These are phyloP conservation scores for Apeira syringaria DNA, from an alignment of 2,888 invertebrate species.

Conservation along the genomic window DNA sequence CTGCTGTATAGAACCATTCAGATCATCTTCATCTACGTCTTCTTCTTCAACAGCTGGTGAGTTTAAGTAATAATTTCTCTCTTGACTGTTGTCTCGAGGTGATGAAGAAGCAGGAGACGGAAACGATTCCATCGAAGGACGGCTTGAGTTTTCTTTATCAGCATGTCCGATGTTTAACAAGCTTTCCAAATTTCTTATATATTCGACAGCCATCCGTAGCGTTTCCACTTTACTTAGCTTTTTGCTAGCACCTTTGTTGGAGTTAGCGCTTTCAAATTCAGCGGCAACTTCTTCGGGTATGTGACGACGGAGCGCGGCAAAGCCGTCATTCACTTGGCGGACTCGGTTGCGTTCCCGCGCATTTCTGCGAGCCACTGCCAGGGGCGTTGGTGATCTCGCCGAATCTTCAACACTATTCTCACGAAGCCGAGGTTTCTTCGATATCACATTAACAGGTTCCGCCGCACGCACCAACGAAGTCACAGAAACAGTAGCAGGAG, in stretches of 20 bases:
- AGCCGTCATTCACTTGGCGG: slow-evolving; percentile 96
- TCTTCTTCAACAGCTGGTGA: slow-evolving; percentile 76
- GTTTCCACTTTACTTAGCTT: slow-evolving; percentile 95
- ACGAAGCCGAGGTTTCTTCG: slow-evolving; percentile 61
- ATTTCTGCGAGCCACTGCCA: slow-evolving; percentile 94
- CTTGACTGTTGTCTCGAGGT: slow-evolving; percentile 78
- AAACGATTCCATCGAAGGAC: slow-evolving; percentile 72
- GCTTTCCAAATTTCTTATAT: slow-evolving; percentile 91
- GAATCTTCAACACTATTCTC: slow-evolving; percentile 74
- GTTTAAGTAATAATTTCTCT: slow-evolving; percentile 58
- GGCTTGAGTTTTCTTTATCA: slow-evolving; percentile 74
- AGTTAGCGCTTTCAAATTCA: slow-evolving; percentile 86
- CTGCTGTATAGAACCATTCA: slow-evolving; percentile 68
- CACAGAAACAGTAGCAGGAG: slow-evolving; percentile 68
- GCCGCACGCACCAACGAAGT: slow-evolving; percentile 68
- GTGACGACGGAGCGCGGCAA: slow-evolving; percentile 93
- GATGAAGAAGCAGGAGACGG: slow-evolving; percentile 80
- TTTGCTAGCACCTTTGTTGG: slow-evolving; percentile 87
- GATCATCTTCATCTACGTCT: slow-evolving; percentile 72
- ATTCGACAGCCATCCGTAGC: slow-evolving; percentile 94
- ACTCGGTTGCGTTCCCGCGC: slow-evolving; percentile 96
- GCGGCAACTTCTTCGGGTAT: slow-evolving; percentile 93
- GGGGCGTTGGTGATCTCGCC: slow-evolving; percentile 86
- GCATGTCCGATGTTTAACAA: slow-evolving; percentile 86
- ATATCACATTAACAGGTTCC: slow-evolving; percentile 52